Conservation (phyloP, 2,797 vertebrate genomes). For the Manis crassicaudata region DNA sequence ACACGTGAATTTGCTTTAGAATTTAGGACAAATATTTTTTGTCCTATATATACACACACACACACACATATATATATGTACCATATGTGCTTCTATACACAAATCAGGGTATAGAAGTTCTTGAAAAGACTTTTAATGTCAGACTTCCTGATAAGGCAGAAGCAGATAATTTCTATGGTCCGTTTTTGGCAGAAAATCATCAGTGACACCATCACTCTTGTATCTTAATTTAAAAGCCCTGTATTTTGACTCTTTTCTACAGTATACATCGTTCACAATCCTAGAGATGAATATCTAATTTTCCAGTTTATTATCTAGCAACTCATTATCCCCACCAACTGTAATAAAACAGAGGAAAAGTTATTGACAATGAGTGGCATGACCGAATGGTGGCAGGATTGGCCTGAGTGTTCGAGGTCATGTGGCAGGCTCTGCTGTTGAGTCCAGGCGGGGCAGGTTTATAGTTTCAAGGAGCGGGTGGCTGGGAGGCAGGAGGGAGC, state of each 20-base stretch:
- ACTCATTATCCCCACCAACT: background rate
- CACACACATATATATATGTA: background rate
- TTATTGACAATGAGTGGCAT: background rate
- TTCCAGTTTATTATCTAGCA: background rate
- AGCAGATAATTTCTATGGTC: background rate
- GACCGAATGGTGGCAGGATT: background rate
- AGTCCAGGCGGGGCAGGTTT: no score
- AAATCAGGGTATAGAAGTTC: slow-evolving; percentile 9
- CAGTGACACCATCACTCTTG: background rate
- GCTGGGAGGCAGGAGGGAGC: background rate
- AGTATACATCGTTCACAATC: background rate
- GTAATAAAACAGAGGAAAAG: background rate
- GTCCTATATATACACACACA: no score
- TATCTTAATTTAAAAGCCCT: background rate
- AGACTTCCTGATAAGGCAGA: background rate
- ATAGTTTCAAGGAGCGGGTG: rapidly evolving
- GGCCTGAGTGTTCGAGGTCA: background rate
- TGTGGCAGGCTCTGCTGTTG: no score
- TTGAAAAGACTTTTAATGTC: background rate
- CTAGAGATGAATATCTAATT: background rate
- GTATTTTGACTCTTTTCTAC: background rate
- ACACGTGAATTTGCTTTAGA: background rate
- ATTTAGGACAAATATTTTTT: background rate
- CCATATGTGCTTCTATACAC: background rate
- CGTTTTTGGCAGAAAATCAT: background rate